These are phyloP conservation scores for Mus minutoides DNA, from an alignment of 2,797 vertebrate species.

Conservation along the genomic window DNA sequence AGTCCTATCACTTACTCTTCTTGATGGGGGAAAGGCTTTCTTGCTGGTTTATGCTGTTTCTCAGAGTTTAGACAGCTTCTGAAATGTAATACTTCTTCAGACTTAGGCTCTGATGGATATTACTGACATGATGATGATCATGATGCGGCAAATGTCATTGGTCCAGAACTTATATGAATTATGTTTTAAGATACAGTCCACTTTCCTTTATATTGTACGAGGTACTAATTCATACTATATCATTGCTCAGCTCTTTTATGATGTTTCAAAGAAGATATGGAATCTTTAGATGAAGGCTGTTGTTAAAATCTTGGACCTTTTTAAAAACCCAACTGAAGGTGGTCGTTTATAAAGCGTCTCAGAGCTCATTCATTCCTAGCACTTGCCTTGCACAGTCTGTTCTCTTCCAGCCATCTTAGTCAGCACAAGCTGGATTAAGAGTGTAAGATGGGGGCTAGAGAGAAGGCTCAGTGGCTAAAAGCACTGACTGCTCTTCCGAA, in stretches of 20 bases:
- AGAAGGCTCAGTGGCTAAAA: neutral
- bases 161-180: neutral
- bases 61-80: conserved; percentile 1
- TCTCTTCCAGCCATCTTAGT: conserved; percentile 9
- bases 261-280: neutral
- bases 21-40: neutral
- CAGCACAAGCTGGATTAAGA: neutral
- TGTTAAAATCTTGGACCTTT: conserved; percentile 31
- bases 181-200: neutral
- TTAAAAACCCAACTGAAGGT: neutral
- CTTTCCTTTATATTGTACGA: neutral
- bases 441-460: neutral
- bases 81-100: neutral
- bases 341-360: neutral
- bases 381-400: neutral
- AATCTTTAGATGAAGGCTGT: neutral
- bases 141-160: neutral
- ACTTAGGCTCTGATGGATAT: neutral
- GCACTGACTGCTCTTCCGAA: neutral
- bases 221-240: neutral
- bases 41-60: neutral
- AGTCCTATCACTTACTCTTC: neutral
- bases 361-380: neutral
- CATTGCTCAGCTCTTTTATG: neutral
- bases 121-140: too few species aligned